Conservation (phyloP, 2,888 invertebrate species). For the Patella caerulea region DNA sequence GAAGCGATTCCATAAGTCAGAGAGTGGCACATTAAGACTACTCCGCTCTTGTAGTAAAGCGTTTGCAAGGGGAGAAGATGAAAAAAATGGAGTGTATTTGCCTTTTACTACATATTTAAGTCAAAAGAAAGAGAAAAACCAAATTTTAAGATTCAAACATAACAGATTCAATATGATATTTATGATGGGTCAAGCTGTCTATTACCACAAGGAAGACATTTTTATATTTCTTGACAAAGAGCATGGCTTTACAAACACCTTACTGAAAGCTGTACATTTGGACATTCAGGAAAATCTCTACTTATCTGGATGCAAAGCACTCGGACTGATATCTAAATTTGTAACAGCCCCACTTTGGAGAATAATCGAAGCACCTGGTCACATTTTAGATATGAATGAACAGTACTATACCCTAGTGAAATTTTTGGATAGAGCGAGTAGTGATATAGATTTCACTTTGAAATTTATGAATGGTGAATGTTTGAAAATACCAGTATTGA, state of each 20-base stretch:
- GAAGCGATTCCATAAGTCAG: conserved; percentile 20
- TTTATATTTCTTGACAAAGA: conserved; percentile 26
- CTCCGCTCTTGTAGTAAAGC: conserved; percentile 35
- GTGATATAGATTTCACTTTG: neutral
- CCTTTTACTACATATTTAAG: conserved; percentile 28
- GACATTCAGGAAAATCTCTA: conserved; percentile 36
- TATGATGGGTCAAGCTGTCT: conserved; percentile 27
- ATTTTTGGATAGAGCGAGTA: conserved; percentile 1
- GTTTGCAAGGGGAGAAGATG: conserved; percentile 37
- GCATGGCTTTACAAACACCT: conserved; percentile 28
- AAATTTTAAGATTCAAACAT: conserved; percentile 33
- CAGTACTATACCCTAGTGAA: neutral
- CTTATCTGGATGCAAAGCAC: conserved; percentile 38
- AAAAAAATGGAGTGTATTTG: conserved; percentile 12
- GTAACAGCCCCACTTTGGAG: conserved; percentile 28
- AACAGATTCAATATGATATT: conserved; percentile 43
- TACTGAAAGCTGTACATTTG: conserved; percentile 34
- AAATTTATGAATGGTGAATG: neutral
- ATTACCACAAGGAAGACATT: conserved; percentile 33
- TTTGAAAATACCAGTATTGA: neutral
- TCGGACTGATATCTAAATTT: conserved; percentile 36
- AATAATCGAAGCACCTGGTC: conserved; percentile 19
- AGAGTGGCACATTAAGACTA: conserved; percentile 23
- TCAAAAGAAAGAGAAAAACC: conserved; percentile 20
- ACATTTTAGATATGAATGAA: conserved; percentile 23